These are phyloP conservation scores for Patagioenas fasciata DNA, from an alignment of 2,113 vertebrate species.

Conservation along the genomic window DNA sequence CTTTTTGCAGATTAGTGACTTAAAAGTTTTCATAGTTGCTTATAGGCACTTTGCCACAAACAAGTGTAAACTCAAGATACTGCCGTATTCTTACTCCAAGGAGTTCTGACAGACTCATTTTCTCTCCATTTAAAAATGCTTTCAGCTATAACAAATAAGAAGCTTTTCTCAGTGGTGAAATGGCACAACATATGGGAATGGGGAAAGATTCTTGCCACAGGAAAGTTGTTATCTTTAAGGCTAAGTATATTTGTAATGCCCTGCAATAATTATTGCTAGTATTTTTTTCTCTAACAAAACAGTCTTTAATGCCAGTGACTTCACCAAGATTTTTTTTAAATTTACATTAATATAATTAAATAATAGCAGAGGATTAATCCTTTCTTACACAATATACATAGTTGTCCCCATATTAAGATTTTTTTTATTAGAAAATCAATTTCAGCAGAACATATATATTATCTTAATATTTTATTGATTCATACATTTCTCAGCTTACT, in stretches of 20 bases:
- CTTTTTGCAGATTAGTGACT: conserved; percentile 1
- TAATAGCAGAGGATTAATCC: background rate
- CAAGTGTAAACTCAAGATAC: background rate
- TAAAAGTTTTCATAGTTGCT: background rate
- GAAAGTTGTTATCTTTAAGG: background rate
- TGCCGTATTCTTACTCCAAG: background rate
- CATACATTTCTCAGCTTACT: background rate
- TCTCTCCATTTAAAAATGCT: conserved; percentile 11
- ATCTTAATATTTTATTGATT: background rate
- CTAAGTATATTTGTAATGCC: background rate
- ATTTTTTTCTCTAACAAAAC: background rate
- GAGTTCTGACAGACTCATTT: conserved; percentile 25
- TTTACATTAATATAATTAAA: background rate
- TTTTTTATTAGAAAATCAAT: background rate
- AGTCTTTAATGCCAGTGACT: background rate
- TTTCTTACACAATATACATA: background rate
- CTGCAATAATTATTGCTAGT: background rate
- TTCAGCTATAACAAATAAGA: conserved; percentile 44
- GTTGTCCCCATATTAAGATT: background rate
- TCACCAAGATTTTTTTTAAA: background rate
- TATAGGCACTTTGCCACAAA: background rate
- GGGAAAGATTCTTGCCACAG: background rate
- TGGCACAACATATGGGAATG: background rate
- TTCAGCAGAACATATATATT: background rate
- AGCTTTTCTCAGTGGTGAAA: conserved; percentile 21